Evolutionary conservation across 2,888 invertebrate genomes (phyloP), one percentile per base, ranked within the genome.

Genomic region (Drosophila suboccidentalis): DNA sequence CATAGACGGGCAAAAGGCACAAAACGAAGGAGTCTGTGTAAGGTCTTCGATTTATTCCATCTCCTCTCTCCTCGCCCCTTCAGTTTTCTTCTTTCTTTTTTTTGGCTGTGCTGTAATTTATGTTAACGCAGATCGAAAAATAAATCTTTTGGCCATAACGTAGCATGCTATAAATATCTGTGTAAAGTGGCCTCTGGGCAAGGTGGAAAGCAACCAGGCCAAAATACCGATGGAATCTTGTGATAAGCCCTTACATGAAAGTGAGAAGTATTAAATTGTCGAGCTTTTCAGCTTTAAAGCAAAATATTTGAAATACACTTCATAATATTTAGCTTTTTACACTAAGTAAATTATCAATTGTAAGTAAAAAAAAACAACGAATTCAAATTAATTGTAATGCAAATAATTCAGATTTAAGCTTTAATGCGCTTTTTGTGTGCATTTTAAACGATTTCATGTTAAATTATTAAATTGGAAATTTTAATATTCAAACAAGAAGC

Each of bases 51-150:
- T 60, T 63, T 47, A 50, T 74, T 66, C 41, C 47, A 13, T n/a
- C 22, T 44, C 34, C 46, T n/a, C n/a, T 13, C 36, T 6, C 15
- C 11, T 17, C 53, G 53, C 29, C 15, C 36, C 17, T 5, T 26
- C 5, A 8, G 8, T 29, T 29, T 26, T 29, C 19, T 22, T 19
- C 32, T 49, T 69, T 55, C 65, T 55, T 17, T 43, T 43, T 78
- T 65, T 71, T 55, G 57, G 63, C 55, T 60, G 38, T 55, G 70
- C 59, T 63, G 75, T 82, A 82, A 83, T 83, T 83, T 83, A 83
- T 83, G 83, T 83, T 82, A 67, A 80, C 71, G 73, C 80, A 82
- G 83, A 83, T 83, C 86, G 78, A 71, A 73, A 74, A 74, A 83
- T 83, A 85, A 83, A 83, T 83, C 86, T 83, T 63, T 78, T 64